Base-by-base conservation (phyloP, 2,113 vertebrate species). In the Tamias sibiricus region DNA sequence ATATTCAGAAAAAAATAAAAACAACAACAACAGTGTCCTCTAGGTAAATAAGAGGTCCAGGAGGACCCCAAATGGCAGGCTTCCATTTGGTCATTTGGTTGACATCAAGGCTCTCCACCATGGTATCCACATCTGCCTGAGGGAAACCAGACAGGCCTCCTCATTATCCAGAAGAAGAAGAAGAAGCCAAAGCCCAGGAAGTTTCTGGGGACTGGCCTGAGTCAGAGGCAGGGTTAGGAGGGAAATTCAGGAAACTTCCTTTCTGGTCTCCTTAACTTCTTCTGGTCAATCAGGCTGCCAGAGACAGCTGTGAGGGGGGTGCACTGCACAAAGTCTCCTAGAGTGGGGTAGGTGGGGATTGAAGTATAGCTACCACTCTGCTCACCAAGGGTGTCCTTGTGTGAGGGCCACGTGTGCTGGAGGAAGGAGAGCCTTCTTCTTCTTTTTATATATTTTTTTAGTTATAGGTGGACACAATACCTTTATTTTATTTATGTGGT, bases 81-180 rank as follows among this genome's bases (percentile, higher is more conserved):
- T 80, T 96, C 94, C 88, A 32, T 96, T 94, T 82, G 95, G 91
- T 88, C 89, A 22, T 76, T 49, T 47, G 62, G 75, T 42, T 68
- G 40, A 85, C 90, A 95, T 94, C 66, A 82, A 95, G 93, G 77
- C 72, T 52, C n/a, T 71, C 74, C 69, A 37, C 44, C 47, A 40
- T 20, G 32, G 54, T 62, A 76, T 77, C 84, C 26, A 77, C 59
- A 88, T 80, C 84, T 94, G n/a, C 62, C 68, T 0, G 1, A 90
- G 52, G 90, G n/a, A 90, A n/a, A 66, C 16, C 30, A 24, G 47
- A 54, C 42, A 52, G 57, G 49, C 28, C 32, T 40, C 8, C 64
- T 66, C n/a, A 62, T 59, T 72, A 26, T 8, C 62, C 9, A 90
- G 87, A 62, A 69, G 72, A 81, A 80, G 94, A 84, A 71, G 71